Base-by-base conservation (phyloP, 2,113 vertebrate species). In the Actenoides hombroni region DNA sequence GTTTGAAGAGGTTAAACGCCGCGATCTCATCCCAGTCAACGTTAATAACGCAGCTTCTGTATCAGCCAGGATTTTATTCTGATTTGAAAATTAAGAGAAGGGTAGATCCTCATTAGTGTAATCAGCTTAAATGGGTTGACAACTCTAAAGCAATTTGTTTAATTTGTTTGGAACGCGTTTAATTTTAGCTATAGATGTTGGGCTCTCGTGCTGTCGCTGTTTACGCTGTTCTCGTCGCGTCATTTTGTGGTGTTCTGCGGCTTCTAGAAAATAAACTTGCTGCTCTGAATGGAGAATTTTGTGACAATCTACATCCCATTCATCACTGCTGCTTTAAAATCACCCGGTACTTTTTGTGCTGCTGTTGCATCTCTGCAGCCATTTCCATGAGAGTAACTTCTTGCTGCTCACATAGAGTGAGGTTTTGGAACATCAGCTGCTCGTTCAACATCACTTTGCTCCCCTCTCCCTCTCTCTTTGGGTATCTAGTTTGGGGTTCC, bases 141-240 rank as follows among this genome's bases (percentile, higher is more conserved):
- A 94, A 49, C 92, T 96, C 83, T 90, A 92, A 95, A 96, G 92
- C 91, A 94, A 95, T 96, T 95, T 86, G 78, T 91, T 86, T 94
- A 94, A 96, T 95, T 95, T 95, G 94, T 96, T 97, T 96, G 93
- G 91, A 95, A 82, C 33, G 5, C 87, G 77, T 95, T 94, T 92
- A 91, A 89, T 95, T 96, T 96, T 92, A 95, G 91, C 93, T 92
- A 5, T 92, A 88, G 92, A 88, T 26, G 61, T n/a, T 70, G 65
- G 28, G 57, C 57, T 46, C 77, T 84, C 9, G 4, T 42, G 29
- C 42, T 63, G 83, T 92, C 89, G 92, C 95, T 95, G 76, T 95
- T 95, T 96, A 31, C 85, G 86, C 83, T 79, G 56, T 48, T 95
- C 49, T 95, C 49, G 18, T 78, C 16, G 0, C 71, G 77, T 95